Conservation (phyloP, 2,888 invertebrate genomes). For the Unio pictorum region DNA sequence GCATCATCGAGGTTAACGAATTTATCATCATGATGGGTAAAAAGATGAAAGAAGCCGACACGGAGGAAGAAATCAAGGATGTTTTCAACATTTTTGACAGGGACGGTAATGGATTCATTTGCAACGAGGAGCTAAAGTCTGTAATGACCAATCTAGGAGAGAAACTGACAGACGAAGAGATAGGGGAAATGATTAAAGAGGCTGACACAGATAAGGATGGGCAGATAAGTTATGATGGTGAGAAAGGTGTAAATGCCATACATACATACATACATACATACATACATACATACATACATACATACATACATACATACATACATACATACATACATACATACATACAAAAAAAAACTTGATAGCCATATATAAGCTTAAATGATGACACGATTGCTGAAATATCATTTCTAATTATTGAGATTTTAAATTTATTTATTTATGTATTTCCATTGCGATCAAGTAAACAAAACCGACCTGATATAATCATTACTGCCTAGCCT, state of each 20-base stretch:
- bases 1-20: conserved; percentile 99
- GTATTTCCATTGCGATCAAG: too few relatives aligned
- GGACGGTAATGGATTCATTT: conserved; percentile 99
- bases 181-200: conserved; percentile 99
- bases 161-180: conserved; percentile 99
- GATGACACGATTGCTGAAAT: too few relatives aligned
- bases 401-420: too few relatives aligned
- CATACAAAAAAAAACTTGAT: too few relatives aligned
- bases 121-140: conserved; percentile 97
- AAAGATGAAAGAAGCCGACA: conserved; percentile 99
- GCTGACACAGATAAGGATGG: conserved; percentile 99
- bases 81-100: conserved; percentile 99
- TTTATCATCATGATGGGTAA: conserved; percentile 99
- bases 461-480: too few relatives aligned
- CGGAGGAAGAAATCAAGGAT: conserved; percentile 99
- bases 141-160: conserved; percentile 99
- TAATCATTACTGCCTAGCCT: too few relatives aligned
- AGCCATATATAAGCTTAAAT: too few relatives aligned
- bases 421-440: too few relatives aligned
- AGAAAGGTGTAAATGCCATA: neutral
- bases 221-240: conserved; percentile 92
- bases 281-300: too few relatives aligned
- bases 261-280: too few relatives aligned
- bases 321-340: too few relatives aligned
- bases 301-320: too few relatives aligned